Percentiles rank a stretch among this genome's conserved stretches.
These are phyloP conservation scores for Drosophila virilis DNA, from an alignment of 1,140 invertebrate genomes.

Conservation along the genomic window DNA sequence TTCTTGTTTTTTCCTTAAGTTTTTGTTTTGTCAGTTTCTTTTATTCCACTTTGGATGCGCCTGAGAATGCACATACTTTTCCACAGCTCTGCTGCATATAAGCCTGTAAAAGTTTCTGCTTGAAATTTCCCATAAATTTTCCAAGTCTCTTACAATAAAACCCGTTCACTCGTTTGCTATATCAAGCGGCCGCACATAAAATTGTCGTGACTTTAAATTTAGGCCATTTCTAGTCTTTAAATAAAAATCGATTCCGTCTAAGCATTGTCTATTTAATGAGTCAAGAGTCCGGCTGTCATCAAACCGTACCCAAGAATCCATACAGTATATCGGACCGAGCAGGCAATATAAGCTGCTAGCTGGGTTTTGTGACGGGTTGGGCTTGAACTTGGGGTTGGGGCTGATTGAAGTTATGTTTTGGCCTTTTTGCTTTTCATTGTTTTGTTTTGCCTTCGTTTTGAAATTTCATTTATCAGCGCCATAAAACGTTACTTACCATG, in stretches of 20 bases:
- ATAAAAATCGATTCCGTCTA: constrained; percentile 23
- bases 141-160: constrained; percentile 25
- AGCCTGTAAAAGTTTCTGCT: constrained; percentile 29
- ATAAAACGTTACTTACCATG: constrained; percentile 64
- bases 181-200: background rate
- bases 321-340: background rate
- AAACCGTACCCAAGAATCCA: constrained; percentile 10
- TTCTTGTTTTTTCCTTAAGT: constrained; percentile 6
- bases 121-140: constrained; percentile 50
- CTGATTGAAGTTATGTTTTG: constrained; percentile 49
- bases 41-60: constrained; percentile 24
- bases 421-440: constrained; percentile 48
- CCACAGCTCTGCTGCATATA: background rate
- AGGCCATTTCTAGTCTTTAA: background rate
- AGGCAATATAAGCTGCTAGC: background rate
- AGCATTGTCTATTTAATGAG: constrained; percentile 25
- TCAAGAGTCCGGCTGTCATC: constrained; percentile 16
- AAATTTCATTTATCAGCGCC: constrained; percentile 79
- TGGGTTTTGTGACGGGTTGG: background rate
- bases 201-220: constrained; percentile 23
- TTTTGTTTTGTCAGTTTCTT: constrained; percentile 16
- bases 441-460: constrained; percentile 59
- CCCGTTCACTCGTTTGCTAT: background rate
- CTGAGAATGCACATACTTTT: constrained; percentile 25
- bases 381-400: constrained; percentile 2